phyloP scores from a whole-genome alignment of 2,888 invertebrate genomes.

The Brenthis ino region DNA sequence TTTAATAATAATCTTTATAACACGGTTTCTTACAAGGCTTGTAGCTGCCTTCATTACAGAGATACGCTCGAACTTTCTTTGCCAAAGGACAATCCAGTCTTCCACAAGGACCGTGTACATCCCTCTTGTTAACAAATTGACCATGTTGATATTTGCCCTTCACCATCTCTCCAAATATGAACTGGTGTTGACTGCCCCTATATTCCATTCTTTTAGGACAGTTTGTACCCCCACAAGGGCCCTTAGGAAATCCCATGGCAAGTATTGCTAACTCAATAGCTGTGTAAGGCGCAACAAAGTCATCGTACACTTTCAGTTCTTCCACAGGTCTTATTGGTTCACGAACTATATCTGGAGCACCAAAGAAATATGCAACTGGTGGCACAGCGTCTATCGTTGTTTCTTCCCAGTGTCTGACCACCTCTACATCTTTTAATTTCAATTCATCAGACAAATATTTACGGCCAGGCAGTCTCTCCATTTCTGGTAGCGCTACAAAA shows the following conservation, averaged over 20 bases:
- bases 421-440: slow-evolving; percentile 71
- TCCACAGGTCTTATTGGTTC: slow-evolving; percentile 64
- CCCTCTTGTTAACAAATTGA: slow-evolving; percentile 72
- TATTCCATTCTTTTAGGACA: slow-evolving; percentile 74
- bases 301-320: slow-evolving; percentile 61
- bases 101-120: slow-evolving; percentile 76
- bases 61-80: slow-evolving; percentile 64
- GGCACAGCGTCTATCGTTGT: slow-evolving; percentile 67
- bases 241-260: slow-evolving; percentile 78
- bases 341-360: slow-evolving; percentile 69
- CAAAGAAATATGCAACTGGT: slow-evolving; percentile 71
- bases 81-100: slow-evolving; percentile 75
- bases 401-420: slow-evolving; percentile 75
- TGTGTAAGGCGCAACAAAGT: slow-evolving; percentile 70
- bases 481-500: slow-evolving; percentile 71
- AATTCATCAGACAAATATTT: slow-evolving; percentile 71
- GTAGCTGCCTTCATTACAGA: slow-evolving; percentile 69
- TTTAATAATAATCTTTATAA: slow-evolving; percentile 52
- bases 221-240: slow-evolving; percentile 77
- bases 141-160: slow-evolving; percentile 74
- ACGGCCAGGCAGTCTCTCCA: slow-evolving; percentile 72
- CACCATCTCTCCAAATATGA: slow-evolving; percentile 65
- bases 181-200: slow-evolving; percentile 73
- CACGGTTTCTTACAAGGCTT: slow-evolving; percentile 75
- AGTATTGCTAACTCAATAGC: slow-evolving; percentile 68